phyloP scores from a whole-genome alignment of 2,113 vertebrate species.

The Hemiscyllium ocellatum region DNA sequence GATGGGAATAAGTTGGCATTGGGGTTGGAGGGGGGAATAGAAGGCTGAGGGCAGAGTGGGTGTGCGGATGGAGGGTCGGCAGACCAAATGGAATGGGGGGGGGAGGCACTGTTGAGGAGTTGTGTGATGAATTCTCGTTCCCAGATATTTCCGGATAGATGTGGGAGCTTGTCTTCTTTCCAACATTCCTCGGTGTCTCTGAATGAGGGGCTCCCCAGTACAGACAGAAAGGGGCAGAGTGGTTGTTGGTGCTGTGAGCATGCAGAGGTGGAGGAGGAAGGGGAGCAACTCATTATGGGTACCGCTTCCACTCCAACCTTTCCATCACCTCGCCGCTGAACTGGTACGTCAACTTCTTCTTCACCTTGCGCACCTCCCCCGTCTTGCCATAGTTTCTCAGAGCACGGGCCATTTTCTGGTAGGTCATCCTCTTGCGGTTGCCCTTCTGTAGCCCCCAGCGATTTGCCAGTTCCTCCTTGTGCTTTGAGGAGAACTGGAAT shows the following conservation, averaged over 20 bases:
- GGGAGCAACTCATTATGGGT: constrained; percentile 56
- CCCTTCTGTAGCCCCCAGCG: constrained; percentile 98
- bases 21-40: neutral
- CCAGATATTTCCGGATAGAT: neutral
- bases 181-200: neutral
- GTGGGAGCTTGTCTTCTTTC: no score
- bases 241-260: neutral
- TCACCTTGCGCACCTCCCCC: constrained; percentile 94
- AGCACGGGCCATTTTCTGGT: constrained; percentile 97
- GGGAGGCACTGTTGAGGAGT: neutral
- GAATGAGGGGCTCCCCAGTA: neutral
- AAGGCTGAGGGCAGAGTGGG: neutral
- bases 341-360: constrained; percentile 98
- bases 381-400: constrained; percentile 98
- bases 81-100: neutral
- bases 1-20: neutral
- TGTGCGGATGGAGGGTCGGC: neutral
- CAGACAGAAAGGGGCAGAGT: neutral
- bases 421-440: constrained; percentile 99
- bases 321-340: constrained; percentile 95
- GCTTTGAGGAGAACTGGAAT: constrained; percentile 98
- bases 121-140: neutral
- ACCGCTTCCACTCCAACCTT: constrained; percentile 76
- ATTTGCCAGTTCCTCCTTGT: constrained; percentile 89
- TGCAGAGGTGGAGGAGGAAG: neutral